These are phyloP conservation scores for Xerus inauris DNA, from an alignment of 2,113 vertebrate genomes.

Conservation along the genomic window DNA sequence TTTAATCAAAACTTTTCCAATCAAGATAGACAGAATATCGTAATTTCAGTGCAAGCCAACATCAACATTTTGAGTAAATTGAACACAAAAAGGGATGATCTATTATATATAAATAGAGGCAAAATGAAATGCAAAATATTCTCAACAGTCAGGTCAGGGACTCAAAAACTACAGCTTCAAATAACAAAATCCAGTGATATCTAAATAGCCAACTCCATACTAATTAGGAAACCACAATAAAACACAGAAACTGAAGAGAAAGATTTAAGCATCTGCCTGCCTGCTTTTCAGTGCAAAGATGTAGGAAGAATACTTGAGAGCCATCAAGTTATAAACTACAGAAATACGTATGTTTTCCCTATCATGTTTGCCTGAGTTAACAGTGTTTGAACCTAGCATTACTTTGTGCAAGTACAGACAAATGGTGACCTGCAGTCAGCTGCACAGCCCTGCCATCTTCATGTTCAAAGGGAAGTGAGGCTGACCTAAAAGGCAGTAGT, in stretches of 20 bases:
- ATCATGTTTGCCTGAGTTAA: background rate
- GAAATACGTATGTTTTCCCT: background rate
- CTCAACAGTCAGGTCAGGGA: background rate
- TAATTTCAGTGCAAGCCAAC: background rate
- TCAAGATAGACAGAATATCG: background rate
- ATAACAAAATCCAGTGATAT: background rate
- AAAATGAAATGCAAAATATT: background rate
- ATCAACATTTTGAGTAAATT: background rate
- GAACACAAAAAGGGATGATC: background rate
- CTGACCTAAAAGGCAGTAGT: background rate
- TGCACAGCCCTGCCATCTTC: background rate
- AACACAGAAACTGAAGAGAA: background rate
- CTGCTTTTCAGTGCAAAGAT: background rate
- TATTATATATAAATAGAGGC: background rate
- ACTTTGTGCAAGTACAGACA: background rate
- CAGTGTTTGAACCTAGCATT: background rate
- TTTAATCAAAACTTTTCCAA: conserved; percentile 41
- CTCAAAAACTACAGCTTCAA: background rate
- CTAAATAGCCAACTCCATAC: background rate
- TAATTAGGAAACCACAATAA: background rate
- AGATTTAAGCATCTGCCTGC: background rate
- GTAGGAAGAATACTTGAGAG: background rate
- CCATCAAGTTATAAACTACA: background rate
- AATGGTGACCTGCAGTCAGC: background rate
- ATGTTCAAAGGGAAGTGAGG: background rate